Evolutionary conservation across 1,140 invertebrate species (phyloP).

Genomic region (Formica exsecta): DNA sequence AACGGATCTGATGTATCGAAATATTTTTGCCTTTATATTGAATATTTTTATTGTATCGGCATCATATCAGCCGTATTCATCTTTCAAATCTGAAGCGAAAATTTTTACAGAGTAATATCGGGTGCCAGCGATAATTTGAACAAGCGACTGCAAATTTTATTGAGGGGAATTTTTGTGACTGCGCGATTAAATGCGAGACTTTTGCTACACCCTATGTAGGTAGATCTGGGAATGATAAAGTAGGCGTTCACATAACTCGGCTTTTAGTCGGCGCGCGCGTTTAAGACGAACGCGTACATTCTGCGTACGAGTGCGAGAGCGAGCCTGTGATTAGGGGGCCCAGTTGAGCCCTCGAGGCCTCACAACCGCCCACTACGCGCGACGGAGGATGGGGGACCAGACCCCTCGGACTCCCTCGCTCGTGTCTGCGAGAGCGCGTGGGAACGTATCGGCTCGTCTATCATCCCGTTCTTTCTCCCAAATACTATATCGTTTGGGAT

Average conservation of each 20-base stretch:
- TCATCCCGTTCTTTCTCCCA: constrained; percentile 79
- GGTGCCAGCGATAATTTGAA: background rate
- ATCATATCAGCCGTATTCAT: background rate
- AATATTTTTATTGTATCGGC: too few species aligned
- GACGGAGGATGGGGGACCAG: constrained; percentile 64
- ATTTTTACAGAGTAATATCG: background rate
- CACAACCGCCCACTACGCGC: constrained; percentile 84
- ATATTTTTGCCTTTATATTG: background rate
- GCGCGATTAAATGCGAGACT: background rate
- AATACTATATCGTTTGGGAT: constrained; percentile 13
- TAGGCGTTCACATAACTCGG: constrained; percentile 71
- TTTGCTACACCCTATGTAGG: background rate
- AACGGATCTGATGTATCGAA: background rate
- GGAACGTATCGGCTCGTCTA: constrained; percentile 85
- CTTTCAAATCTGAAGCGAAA: background rate
- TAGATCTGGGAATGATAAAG: constrained; percentile 10
- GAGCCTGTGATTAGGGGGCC: constrained; percentile 84
- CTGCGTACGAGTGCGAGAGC: constrained; percentile 73
- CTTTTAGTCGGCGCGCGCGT: constrained; percentile 72
- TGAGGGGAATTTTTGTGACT: background rate
- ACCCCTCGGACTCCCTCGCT: constrained; percentile 51
- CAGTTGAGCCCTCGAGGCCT: constrained; percentile 75
- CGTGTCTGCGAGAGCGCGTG: constrained; percentile 78
- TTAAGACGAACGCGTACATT: constrained; percentile 74
- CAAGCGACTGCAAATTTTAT: too few species aligned